A percentile compares a stretch with the other conserved stretches of the same genome.
These are phyloP conservation scores for Lasioglossum morio DNA, from an alignment of 2,888 invertebrate species.

Conservation along the genomic window DNA sequence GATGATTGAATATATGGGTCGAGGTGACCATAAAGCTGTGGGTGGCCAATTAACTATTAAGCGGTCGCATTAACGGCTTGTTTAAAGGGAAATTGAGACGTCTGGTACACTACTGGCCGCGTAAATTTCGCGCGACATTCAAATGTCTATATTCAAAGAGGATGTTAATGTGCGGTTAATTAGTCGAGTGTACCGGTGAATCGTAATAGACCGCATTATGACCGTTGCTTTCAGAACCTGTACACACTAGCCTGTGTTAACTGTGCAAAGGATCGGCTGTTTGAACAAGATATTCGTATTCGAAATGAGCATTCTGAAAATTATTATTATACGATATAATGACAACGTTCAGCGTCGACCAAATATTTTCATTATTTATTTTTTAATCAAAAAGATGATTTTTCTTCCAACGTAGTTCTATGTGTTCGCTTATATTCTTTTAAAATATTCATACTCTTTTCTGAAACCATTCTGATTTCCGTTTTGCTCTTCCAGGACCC, in stretches of 20 bases:
- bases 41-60: neutral
- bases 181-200: neutral
- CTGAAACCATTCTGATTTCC: neutral
- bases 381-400: no score
- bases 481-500: constrained; percentile 72
- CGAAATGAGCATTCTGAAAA: neutral
- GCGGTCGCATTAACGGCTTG: neutral
- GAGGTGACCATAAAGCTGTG: neutral
- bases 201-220: neutral
- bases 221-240: neutral
- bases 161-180: constrained; percentile 5
- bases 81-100: constrained; percentile 3
- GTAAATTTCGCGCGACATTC: constrained; percentile 10
- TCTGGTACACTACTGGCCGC: neutral
- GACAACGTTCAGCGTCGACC: neutral
- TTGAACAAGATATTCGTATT: no score
- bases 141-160: neutral
- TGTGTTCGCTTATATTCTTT: no score
- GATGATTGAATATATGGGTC: neutral
- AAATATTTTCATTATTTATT: neutral
- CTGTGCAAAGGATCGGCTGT: neutral
- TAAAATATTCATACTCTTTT: no score
- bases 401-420: no score
- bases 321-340: neutral
- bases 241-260: neutral